Conservation (phyloP, 2,797 vertebrate species). For the Glyptemys insculpta region DNA sequence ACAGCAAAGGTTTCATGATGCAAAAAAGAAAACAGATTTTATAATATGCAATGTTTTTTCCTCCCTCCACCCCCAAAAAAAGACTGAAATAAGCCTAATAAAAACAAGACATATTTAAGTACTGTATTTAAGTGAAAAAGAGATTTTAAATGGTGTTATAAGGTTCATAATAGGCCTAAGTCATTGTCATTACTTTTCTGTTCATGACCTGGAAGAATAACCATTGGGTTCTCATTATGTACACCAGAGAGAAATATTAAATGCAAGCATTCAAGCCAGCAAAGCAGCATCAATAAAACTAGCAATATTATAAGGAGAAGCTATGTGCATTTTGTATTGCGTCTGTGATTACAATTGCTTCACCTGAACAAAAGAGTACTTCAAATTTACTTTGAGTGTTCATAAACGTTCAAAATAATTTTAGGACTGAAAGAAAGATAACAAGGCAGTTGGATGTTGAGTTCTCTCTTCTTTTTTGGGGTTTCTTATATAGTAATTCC, state of each 20-base stretch:
- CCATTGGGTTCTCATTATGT: slow-evolving; percentile 13
- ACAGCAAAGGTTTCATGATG: neutral
- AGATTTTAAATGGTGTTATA: slow-evolving; percentile 12
- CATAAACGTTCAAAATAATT: slow-evolving; percentile 19
- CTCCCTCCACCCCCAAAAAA: neutral
- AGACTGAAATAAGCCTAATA: neutral
- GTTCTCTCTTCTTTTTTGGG: neutral
- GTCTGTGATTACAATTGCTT: slow-evolving; percentile 23
- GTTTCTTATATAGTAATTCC: neutral
- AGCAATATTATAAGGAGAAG: slow-evolving; percentile 40
- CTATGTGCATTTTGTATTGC: neutral
- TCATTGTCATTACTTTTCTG: neutral
- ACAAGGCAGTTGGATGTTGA: neutral
- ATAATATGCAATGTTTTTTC: neutral
- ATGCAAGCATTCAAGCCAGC: slow-evolving; percentile 30
- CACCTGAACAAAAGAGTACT: neutral
- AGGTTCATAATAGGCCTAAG: slow-evolving; percentile 10
- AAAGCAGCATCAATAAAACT: slow-evolving; percentile 16
- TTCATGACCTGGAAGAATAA: slow-evolving; percentile 45
- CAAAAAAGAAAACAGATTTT: neutral
- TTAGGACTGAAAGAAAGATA: slow-evolving; percentile 7
- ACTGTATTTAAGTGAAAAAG: slow-evolving; percentile 23
- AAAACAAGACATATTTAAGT: neutral
- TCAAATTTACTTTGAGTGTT: neutral
- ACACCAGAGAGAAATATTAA: neutral